These are phyloP conservation scores for Saccopteryx bilineata DNA, from an alignment of 2,113 vertebrate genomes.

Conservation along the genomic window DNA sequence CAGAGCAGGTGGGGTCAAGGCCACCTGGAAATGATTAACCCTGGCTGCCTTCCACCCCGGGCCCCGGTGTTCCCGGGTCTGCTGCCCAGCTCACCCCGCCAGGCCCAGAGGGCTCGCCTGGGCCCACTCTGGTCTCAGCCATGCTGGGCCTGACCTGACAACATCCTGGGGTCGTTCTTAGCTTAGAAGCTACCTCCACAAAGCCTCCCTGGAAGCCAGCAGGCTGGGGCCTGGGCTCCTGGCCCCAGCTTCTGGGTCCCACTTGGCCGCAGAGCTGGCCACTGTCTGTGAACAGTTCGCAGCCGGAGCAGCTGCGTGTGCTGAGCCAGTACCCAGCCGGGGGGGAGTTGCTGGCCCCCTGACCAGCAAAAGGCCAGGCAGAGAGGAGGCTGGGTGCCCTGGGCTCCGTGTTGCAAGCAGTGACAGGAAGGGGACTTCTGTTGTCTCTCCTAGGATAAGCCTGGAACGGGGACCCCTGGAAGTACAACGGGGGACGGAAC, in stretches of 20 bases:
- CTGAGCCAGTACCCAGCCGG: not conserved
- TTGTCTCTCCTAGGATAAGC: not conserved
- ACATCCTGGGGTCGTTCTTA: accelerated
- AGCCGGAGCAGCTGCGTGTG: accelerated
- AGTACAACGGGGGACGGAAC: not conserved
- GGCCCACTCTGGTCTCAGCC: not conserved
- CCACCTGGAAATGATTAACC: conserved; percentile 74
- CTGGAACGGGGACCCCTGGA: accelerated
- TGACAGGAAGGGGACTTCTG: not conserved
- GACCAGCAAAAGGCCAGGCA: not conserved
- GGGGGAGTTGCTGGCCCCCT: too few species aligned
- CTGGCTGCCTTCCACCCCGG: not conserved
- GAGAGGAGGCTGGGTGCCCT: accelerated
- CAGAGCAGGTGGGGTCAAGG: conserved; percentile 68
- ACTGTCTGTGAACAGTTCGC: not conserved
- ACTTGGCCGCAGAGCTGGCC: not conserved
- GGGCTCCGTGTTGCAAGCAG: accelerated
- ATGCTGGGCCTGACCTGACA: not conserved
- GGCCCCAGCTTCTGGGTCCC: not conserved
- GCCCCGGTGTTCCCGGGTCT: accelerated
- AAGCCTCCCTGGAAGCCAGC: not conserved
- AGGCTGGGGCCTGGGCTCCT: too few species aligned
- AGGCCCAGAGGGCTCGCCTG: accelerated
- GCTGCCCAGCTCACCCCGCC: not conserved
- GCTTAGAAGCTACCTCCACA: not conserved